Base-by-base conservation (phyloP, 2,113 vertebrate genomes). In the Sula dactylatra region DNA sequence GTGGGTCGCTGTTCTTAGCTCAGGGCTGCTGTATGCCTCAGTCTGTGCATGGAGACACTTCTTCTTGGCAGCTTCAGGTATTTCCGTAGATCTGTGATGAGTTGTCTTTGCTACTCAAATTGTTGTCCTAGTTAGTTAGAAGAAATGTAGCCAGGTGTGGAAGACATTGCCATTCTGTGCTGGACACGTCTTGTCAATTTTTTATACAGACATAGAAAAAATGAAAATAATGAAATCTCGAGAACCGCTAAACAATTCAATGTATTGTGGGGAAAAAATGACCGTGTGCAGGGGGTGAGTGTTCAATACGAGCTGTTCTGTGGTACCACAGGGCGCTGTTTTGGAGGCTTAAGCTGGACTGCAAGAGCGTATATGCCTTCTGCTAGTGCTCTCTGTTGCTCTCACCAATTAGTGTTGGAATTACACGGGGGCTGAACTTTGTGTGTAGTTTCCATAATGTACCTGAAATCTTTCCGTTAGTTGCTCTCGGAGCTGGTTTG, bases 261-360 rank as follows among this genome's bases (percentile, higher is more conserved):
- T 15, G 4, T 0, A 0, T 16, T 38, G 21, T 38, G 44, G 15
- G 9, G 10, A 15, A 66, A 90, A 70, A 69, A 26, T 2, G 14
- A 21, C 42, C 1, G 2, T 21, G 13, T 18, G 4, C 59, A 64
- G 9, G n/a, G 36, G 4, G 5, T 49, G 49, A 40, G 16, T 13
- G 25, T 0, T 4, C 36, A 50, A 21, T 6, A 47, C 0, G 2
- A 36, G 49, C 6, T 77, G 29, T 50, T 22, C 47, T 34, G 27
- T 7, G 27, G 27, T 70, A 25, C 50, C 50, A 36, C 25, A 52
- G 49, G 64, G 21, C 2, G 5, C 56, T 45, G 4, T 26, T 65
- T 38, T 44, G 61, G 61, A 81, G 56, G 32, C 50, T 78, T 70
- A 52, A 65, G 16, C 25, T 90, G 65, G 11, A 15, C 36, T 66